Base-by-base conservation (phyloP, 2,113 vertebrate species). In the Rhinopithecus roxellana region DNA sequence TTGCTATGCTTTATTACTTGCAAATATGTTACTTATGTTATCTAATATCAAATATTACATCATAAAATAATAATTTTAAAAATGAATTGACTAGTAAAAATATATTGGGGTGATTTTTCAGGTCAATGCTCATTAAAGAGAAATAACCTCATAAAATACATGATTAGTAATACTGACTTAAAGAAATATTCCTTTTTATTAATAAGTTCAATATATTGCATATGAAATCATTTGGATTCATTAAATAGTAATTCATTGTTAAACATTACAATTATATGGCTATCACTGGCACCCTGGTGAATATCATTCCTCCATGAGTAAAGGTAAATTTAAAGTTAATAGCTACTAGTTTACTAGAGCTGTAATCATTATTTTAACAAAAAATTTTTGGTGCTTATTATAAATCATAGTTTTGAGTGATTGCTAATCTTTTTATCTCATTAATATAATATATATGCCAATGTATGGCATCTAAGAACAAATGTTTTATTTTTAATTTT, bases 241-340 rank as follows among this genome's bases (percentile, higher is more conserved):
- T 69, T 80, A 79, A 78, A 59, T 87, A 93, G 6, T 40, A 32
- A 90, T 35, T 93, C 5, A 79, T 78, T 86, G 14, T 86, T 78
- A 27, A 79, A 87, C 5, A 93, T 75, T 94, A 67, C 95, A 87
- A 79, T 92, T 55, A 43, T 17, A 59, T n/a, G 23, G 1, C 35
- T 84, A 45, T 69, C 35, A 22, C 3, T 16, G 12, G 64, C 64
- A 59, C 18, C 27, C 27, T 89, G 38, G 69, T 78, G 38, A 93
- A 80, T 8, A 25, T 89, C 57, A 79, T 9, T 89, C 27, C 23
- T 57, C 38, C 87, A 8, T 82, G 20, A 78, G 67, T 74, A 79
- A 64, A 88, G 25, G 75, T 84, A 83, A 86, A 90, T 94, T 95
- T n/a, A 67, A 57, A 97, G 18, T 83, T 86, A 45, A 32, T 64